These are phyloP conservation scores for Pasiphila rectangulata DNA, from an alignment of 2,888 invertebrate genomes.

Conservation along the genomic window DNA sequence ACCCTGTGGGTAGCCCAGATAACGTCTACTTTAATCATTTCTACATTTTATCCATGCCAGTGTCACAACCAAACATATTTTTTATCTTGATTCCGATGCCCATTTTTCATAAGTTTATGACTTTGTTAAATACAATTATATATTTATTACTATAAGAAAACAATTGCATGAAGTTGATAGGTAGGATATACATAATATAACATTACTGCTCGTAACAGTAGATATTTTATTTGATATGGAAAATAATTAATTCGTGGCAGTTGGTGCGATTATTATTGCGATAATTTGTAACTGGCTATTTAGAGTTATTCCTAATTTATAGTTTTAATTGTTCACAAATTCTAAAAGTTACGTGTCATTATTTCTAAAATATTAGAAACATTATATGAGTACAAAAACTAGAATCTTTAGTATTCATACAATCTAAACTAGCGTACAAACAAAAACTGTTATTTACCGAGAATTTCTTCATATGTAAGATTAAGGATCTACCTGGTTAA, in stretches of 20 bases:
- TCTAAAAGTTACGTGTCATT: too few species aligned
- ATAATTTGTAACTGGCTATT: too few species aligned
- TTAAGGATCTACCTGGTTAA: slow-evolving; percentile 38
- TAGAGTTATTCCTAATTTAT: too few species aligned
- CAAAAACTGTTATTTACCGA: slow-evolving; percentile 42
- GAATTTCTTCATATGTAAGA: slow-evolving; percentile 44
- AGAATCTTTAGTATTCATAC: neutral
- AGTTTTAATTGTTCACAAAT: too few species aligned
- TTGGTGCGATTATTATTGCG: too few species aligned
- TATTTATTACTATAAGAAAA: slow-evolving; percentile 5
- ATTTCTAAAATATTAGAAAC: too few species aligned
- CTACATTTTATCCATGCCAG: slow-evolving; percentile 26
- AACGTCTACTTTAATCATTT: slow-evolving; percentile 33
- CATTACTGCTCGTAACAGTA: too few species aligned
- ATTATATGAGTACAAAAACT: too few species aligned
- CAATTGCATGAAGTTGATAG: neutral
- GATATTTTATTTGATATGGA: neutral
- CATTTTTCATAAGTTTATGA: slow-evolving; percentile 25
- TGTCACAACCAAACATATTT: slow-evolving; percentile 15
- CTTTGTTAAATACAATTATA: too few species aligned
- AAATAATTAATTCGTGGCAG: neutral
- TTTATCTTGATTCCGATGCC: slow-evolving; percentile 24
- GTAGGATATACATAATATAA: neutral
- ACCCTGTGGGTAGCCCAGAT: slow-evolving; percentile 33
- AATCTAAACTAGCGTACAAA: slow-evolving; percentile 7